Evolutionary conservation across 2,888 invertebrate genomes (phyloP).

Genomic region (Sycophila texana): DNA sequence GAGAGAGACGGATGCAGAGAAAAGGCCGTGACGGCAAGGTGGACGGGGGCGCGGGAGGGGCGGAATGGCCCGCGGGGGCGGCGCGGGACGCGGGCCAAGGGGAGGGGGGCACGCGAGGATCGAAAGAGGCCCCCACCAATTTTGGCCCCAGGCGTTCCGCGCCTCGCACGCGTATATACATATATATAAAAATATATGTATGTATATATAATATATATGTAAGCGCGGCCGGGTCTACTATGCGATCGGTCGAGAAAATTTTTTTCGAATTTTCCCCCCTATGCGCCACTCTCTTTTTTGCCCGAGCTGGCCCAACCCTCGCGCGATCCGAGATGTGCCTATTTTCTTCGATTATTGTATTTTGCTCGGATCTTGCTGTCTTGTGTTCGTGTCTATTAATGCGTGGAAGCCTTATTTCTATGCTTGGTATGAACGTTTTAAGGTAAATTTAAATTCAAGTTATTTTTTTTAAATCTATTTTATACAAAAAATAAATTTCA

Average conservation of each 20-base stretch:
- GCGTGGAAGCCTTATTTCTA: too few relatives aligned
- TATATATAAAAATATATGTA: too few relatives aligned
- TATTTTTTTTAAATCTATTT: too few relatives aligned
- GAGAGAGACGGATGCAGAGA: conserved; percentile 27
- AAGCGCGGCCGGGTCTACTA: neutral
- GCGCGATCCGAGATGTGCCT: too few relatives aligned
- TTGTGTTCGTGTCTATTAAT: too few relatives aligned
- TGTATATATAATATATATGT: neutral
- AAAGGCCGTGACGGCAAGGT: conserved; percentile 44
- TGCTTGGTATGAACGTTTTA: too few relatives aligned
- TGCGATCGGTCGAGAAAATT: neutral
- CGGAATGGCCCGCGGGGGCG: conserved; percentile 26
- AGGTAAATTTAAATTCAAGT: neutral
- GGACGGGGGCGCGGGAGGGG: conserved; percentile 16
- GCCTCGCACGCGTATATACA: neutral
- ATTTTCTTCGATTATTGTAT: too few relatives aligned
- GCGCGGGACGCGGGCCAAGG: neutral
- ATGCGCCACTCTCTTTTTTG: too few relatives aligned
- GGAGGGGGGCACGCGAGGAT: conserved; percentile 14
- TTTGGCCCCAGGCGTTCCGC: conserved; percentile 2
- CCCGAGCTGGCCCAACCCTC: too few relatives aligned
- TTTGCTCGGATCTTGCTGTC: too few relatives aligned
- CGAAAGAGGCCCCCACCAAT: conserved; percentile 11
- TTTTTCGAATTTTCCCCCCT: neutral
- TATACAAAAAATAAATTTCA: too few relatives aligned